Evolutionary conservation across 2,113 vertebrate genomes (phyloP), one percentile per base, ranked within the genome.

Genomic region (Barnardius zonarius): DNA sequence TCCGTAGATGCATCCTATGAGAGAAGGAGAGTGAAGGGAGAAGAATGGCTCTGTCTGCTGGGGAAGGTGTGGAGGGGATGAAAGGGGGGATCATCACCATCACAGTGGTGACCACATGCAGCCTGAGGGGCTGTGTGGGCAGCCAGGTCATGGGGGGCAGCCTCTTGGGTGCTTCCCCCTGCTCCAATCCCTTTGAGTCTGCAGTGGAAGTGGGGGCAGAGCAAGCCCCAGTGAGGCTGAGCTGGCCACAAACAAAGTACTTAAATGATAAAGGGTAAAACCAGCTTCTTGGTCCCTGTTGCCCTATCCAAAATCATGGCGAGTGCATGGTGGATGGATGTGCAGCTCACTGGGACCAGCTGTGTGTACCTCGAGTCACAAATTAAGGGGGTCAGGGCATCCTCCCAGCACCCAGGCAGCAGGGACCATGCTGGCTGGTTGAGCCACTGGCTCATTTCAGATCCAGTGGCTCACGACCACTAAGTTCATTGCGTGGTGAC

Each of bases 391-490:
- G 13, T 13, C 0, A 0, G 30, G 16, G 39, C 54, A 37, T 54
- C 75, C 37, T 70, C 30, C 33, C 0, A 1, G 39, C 2, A 3
- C 48, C 19, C 0, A 2, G 27, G 18, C 82, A 27, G 28, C 0
- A 2, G n/a, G 37, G 10, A 17, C 10, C 1, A 2, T 2, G 3
- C 52, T 17, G 27, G 41, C 37, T 5, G 55, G 6, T 23, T 14
- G 48, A 49, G 3, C 39, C 43, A 7, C 24, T 0, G 2, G 33
- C 13, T 35, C 22, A 5, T 28, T 76, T 7, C 41, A 5, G 10
- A 33, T 12, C 17, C 23, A 3, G 19, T 7, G 22, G 28, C 4
- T 70, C 31, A 11, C 0, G 22, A 66, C 70, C 59, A 61, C 59
- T 0, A 5, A 15, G 41, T 22, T 44, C 5, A 9, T 37, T 3